Conservation (phyloP, 2,113 vertebrate species). For the Chrysemys picta region DNA sequence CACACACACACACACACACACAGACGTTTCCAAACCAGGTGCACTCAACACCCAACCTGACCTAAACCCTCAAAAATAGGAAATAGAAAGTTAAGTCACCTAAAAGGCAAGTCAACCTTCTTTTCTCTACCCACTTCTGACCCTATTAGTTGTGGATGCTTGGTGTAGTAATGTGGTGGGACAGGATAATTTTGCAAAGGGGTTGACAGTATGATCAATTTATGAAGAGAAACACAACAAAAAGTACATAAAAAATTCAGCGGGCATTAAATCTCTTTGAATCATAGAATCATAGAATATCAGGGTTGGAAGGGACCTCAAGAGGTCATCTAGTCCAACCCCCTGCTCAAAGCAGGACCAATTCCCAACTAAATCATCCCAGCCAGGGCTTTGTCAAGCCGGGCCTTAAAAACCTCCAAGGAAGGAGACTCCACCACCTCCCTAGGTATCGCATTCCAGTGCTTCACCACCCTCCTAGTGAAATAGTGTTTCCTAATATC, state of each 20-base stretch:
- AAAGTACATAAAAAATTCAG: background rate
- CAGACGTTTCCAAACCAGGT: background rate
- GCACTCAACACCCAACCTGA: background rate
- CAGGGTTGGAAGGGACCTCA: too few relatives aligned
- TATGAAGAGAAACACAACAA: background rate
- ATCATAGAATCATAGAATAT: too few relatives aligned
- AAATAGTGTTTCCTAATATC: too few relatives aligned
- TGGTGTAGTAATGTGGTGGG: background rate
- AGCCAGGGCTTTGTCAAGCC: too few relatives aligned
- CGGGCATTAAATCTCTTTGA: background rate
- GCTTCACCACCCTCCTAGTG: too few relatives aligned
- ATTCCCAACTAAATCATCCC: too few relatives aligned
- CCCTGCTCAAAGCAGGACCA: too few relatives aligned
- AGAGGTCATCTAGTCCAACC: too few relatives aligned
- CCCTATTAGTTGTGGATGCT: background rate
- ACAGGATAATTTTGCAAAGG: background rate
- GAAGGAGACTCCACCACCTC: too few relatives aligned
- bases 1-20: background rate
- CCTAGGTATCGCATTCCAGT: too few relatives aligned
- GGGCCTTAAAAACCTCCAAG: too few relatives aligned
- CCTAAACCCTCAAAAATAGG: background rate
- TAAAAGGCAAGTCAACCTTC: background rate
- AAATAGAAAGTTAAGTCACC: background rate
- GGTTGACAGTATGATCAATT: background rate
- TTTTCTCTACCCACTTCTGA: background rate